Evolutionary conservation across 2,888 invertebrate genomes (phyloP), one percentile per base, ranked within the genome.

Genomic region (Drosophila kanekoi): DNA sequence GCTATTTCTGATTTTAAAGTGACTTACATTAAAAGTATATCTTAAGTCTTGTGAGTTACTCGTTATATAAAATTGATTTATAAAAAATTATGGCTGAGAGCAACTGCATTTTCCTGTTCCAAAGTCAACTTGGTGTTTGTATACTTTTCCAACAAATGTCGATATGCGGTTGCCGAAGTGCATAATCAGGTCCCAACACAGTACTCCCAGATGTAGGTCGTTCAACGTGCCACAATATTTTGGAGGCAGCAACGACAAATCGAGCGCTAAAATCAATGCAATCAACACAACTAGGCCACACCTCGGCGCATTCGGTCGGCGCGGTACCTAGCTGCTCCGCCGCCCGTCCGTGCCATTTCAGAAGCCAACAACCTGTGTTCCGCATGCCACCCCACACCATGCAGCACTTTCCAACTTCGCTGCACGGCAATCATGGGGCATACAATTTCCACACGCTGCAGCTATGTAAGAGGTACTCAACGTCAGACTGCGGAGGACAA

Each of bases 251-350:
- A 71, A 41, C 62, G 68, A 70, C 57, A 70, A 81, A 72, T 69
- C 79, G 65, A 51, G 61, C 63, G 53, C 61, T 59, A 70, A 87
- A 82, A 82, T 82, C 81, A 87, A 87, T 81, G 81, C 85, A 87
- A 81, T 87, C 87, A 79, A 78, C 81, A 81, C 81, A 75, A 69
- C 43, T 63, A 54, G 48, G 61, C 48, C 67, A 54, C 66, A 69
- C 61, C 63, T 66, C 14, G 38, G 14, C 28, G 8, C 8, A 28
- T 48, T 49, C 28, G 48, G 20, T 40, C 40, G 38, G 45, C 16
- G 43, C 20, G 44, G 59, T 58, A 65, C 41, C 32, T 23, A 28
- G 62, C 62, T 75, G 82, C 64, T 57, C 23, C 62, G 40, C 51
- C 56, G 59, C 59, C 40, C 74, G 59, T 60, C 28, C 28, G 8